Conservation (phyloP, 2,797 vertebrate genomes). For the Eupleurogrammus muticus region DNA sequence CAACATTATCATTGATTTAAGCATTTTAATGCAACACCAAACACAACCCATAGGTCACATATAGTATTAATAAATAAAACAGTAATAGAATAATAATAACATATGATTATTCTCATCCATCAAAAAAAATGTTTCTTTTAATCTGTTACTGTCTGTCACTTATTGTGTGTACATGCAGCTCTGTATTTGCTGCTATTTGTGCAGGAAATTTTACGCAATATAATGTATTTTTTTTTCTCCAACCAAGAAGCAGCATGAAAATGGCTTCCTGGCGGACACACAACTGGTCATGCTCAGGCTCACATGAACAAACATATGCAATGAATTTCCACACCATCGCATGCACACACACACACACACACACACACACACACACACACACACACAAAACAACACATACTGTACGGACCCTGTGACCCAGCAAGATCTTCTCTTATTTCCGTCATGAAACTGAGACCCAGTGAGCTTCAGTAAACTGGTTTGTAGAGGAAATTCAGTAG, state of each 20-base stretch:
- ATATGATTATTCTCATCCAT: too few relatives aligned
- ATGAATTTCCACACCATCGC: slow-evolving; percentile 6
- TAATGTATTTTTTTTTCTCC: slow-evolving; percentile 8
- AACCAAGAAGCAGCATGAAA: not conserved
- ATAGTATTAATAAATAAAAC: too few relatives aligned
- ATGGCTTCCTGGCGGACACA: not conserved
- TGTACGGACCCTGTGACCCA: slow-evolving; percentile 14
- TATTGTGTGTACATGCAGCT: too few relatives aligned
- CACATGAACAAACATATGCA: slow-evolving; percentile 7
- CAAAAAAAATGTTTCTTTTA: too few relatives aligned
- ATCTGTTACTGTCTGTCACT: too few relatives aligned
- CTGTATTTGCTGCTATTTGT: too few relatives aligned
- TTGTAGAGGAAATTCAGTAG: slow-evolving; percentile 1
- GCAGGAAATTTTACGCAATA: not conserved
- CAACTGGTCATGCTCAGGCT: slow-evolving; percentile 3
- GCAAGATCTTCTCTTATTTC: not conserved
- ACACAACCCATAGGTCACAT: too few relatives aligned
- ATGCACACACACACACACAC: not conserved
- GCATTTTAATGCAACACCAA: too few relatives aligned
- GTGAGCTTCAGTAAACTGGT: slow-evolving; percentile 1
- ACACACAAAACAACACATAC: not conserved
- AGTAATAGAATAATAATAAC: too few relatives aligned
- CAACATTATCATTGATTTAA: too few relatives aligned
- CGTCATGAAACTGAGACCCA: not conserved
- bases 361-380: not conserved